Evolutionary conservation across 2,113 vertebrate genomes (phyloP).

Genomic region (Ifrita kowaldi): DNA sequence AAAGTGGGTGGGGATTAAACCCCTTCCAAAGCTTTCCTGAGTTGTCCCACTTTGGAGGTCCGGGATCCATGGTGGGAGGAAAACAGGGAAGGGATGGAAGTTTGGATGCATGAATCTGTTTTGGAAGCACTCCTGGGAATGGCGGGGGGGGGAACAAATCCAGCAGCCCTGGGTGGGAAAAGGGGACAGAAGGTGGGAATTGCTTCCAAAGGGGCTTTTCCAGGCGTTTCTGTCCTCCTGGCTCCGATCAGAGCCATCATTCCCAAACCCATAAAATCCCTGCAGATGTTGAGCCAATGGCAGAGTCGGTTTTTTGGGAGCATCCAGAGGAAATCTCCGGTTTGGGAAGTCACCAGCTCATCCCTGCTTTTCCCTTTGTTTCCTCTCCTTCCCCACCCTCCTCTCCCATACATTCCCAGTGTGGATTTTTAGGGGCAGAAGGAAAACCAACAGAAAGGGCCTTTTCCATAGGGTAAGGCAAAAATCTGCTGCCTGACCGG

Average conservation of each 20-base stretch:
- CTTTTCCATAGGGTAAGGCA: not conserved
- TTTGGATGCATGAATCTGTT: rapidly evolving
- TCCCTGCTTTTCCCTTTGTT: not conserved
- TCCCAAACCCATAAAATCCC: conserved; percentile 4
- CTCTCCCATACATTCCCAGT: not conserved
- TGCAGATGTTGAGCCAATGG: not conserved
- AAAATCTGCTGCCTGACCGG: rapidly evolving
- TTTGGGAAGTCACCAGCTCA: not conserved
- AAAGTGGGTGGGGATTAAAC: not conserved
- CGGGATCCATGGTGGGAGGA: rapidly evolving
- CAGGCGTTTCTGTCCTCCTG: not conserved
- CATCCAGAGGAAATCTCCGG: not conserved
- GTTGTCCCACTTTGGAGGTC: not conserved
- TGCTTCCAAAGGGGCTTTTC: not conserved
- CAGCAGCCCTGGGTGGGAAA: rapidly evolving
- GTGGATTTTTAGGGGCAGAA: not conserved
- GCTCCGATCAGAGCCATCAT: not conserved
- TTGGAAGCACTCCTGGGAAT: not conserved
- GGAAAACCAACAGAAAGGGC: not conserved
- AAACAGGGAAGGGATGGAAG: not conserved
- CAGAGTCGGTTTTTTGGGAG: not conserved
- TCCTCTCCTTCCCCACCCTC: not conserved
- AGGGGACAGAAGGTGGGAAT: not conserved
- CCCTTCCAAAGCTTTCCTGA: not conserved
- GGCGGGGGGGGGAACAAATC: not conserved